Conservation (phyloP, 23 tunicate species). For the Trididemnum miniatum region DNA sequence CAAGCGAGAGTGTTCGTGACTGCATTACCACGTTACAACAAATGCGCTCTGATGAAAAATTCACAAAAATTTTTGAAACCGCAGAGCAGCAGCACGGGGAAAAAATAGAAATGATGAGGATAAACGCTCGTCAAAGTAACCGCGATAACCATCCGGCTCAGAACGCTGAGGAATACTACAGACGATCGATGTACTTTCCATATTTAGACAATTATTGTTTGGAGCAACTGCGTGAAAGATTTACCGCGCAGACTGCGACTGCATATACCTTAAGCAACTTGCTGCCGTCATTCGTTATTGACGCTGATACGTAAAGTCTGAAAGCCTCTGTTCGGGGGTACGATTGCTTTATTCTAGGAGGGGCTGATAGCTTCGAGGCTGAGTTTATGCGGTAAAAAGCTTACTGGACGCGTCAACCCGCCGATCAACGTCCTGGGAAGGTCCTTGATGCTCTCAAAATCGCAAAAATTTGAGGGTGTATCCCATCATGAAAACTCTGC, state of each 20-base stretch:
- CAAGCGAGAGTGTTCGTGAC: neutral
- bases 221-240: too few relatives aligned
- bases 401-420: too few relatives aligned
- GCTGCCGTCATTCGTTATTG: neutral
- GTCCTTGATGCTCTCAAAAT: neutral
- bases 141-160: neutral
- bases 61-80: neutral
- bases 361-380: constrained; percentile 4
- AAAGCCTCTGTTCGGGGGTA: too few relatives aligned
- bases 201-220: neutral
- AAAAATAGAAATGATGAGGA: neutral
- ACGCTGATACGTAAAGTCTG: neutral
- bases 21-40: too few relatives aligned
- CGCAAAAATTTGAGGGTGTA: neutral
- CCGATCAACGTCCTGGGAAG: too few relatives aligned
- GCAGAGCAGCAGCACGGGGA: neutral
- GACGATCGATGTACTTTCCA: too few relatives aligned
- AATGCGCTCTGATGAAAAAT: too few relatives aligned
- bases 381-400: constrained; percentile 7
- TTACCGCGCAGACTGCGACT: too few relatives aligned
- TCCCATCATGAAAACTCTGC: too few relatives aligned
- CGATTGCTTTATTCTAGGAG: neutral
- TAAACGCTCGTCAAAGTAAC: constrained; percentile 2
- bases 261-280: too few relatives aligned
- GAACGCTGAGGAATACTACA: too few relatives aligned